Evolutionary conservation across 2,888 invertebrate species (phyloP), one percentile per base, ranked within the genome.

Genomic region (Papilio elwesi): DNA sequence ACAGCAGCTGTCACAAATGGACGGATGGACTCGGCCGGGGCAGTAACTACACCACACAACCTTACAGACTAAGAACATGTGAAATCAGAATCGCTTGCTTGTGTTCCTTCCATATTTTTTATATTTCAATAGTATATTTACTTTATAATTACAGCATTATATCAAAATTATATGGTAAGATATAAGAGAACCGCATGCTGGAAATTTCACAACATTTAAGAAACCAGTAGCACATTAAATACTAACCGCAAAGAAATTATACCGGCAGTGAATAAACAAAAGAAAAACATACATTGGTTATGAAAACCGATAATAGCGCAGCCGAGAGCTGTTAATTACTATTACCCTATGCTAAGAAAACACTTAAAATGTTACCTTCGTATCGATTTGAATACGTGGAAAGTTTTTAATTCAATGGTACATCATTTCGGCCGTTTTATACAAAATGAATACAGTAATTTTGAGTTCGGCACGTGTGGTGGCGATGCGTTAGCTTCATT

Each of bases 271-370:
- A 74, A 76, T 75, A 66, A 66, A 74, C 74, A 79, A 81, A 79
- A 77, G 77, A 78, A 82, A 87, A 82, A 87, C 80, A 86, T 78
- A 82, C 78, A 81, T 79, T 79, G 77, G 76, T 78, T 74, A 83
- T 81, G 81, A 83, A 86, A 84, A 81, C 79, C 80, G 80, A 79
- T 89, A 90, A 90, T 88, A 83, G 85, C 80, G 87, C 78, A 82
- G 79, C 79, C 81, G 78, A 78, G 83, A 89, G 84, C 85, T 87
- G 89, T 84, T 90, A 88, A 90, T 87, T 87, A 80, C 81, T 83
- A 84, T 86, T 82, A 74, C 79, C 81, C 82, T 83, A 65, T 36
- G 6, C 83, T 83, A 81, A 81, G 78, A 73, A 79, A 78, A 85
- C 87, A 89, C 89, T 88, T 49, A 49, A 57, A 83, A 79, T 78